Base-by-base conservation (phyloP, 1,140 invertebrate genomes). In the Papilio polytes region DNA sequence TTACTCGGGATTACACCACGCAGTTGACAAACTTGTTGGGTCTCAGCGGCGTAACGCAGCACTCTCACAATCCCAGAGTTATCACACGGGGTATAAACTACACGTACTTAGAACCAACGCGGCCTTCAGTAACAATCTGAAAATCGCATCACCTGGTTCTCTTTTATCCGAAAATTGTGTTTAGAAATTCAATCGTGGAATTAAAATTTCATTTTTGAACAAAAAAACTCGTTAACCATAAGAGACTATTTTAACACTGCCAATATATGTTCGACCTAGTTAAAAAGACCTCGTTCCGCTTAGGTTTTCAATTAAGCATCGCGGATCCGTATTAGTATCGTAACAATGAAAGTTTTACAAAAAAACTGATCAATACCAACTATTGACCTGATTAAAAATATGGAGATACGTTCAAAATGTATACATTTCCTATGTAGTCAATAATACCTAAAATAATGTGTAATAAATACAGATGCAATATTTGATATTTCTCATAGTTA, bases 281-380 rank as follows among this genome's bases (percentile, higher is more conserved):
- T 70, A 31, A 70, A 26, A 31, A 70, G 63, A 31, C 63, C 63
- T 70, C 26, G 63, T 70, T 70, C 26, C 63, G 26, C 6, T 70
- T 70, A 31, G 20, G 1, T 31, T 70, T 70, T 31, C 26, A 31
- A 70, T 31, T 70, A 15, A 70, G 63, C 26, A 31, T 36, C 13
- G 10, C 26, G 26, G 63, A 70, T 70, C 63, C 26, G 63, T 31
- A 70, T 70, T 70, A 70, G 63, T 70, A 31, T 31, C 63, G 12
- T 70, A 36, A 70, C 63, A 70, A 70, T 70, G 26, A 70, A 70
- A 70, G 63, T 70, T 70, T 70, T 70, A 31, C 20, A 56, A 63
- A 70, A 70, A 70, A 70, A 70, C 22, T 63, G 9, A 63, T 63
- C 59, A 70, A 70, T 31, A 70, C 8, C 31, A 63, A 70, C 63